Base-by-base conservation (phyloP, 2,113 vertebrate species). In the Phalacrocorax pelagicus region DNA sequence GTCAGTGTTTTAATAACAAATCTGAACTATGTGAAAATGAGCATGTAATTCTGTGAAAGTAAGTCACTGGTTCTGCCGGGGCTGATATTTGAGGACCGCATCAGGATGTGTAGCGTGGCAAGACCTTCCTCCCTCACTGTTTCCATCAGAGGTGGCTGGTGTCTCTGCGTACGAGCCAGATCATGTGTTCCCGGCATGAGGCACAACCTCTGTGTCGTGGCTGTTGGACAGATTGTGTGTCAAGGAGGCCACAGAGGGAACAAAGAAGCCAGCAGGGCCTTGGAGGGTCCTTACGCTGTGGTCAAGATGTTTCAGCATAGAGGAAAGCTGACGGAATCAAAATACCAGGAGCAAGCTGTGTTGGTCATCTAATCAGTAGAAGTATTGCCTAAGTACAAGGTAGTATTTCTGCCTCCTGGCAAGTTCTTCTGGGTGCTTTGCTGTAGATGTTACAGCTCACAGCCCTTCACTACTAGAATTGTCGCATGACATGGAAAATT, bases 141-240 rank as follows among this genome's bases (percentile, higher is more conserved):
- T 65, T 65, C 51, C 24, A 21, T 17, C 1, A 3, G 54, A 26
- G 20, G 30, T 24, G n/a, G n/a, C 42, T 26, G 29, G 21, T 46
- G 55, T 62, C 27, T 79, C 55, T 62, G 57, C 4, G 0, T 54
- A 10, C 29, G 18, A 55, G 18, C 11, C 55, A 46, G 27, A 8
- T 62, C 2, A 0, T 10, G 16, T 6, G 29, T 30, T 72, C 24
- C 49, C 1, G 0, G 5, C 29, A 19, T 17, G 51, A 58, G 20
- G 9, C 20, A 57, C 16, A 36, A 36, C 44, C 69, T 14, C 1
- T 12, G 11, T 30, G 27, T 34, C 46, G 18, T 54, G 65, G n/a
- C 71, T 55, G 15, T 38, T 42, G 63, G 52, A 44, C 52, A 27
- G 9, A 19, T 19, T 1, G 5, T 19, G 9, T 12, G 36, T 82